Percentiles rank a stretch among this genome's conserved stretches.
phyloP scores from a whole-genome alignment of 2,888 invertebrate species.

The Tuberolachnus salignus region DNA sequence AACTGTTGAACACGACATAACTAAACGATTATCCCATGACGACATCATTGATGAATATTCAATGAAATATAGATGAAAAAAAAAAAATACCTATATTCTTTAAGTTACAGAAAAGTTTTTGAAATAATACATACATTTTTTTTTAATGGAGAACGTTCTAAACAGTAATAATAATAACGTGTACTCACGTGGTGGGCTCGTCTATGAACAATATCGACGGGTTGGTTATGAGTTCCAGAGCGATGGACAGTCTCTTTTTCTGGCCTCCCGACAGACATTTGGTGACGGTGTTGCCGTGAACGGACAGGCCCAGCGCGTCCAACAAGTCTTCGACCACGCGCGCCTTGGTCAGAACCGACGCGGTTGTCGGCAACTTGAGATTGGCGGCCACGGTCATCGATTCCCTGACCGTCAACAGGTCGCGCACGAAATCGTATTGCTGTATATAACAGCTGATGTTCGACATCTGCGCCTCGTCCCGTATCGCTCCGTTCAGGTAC shows the following conservation, averaged over 20 bases:
- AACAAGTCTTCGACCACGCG: conserved; percentile 76
- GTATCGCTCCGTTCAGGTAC: conserved; percentile 72
- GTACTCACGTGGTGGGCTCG: conserved; percentile 77
- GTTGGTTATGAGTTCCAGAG: conserved; percentile 82
- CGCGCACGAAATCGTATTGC: conserved; percentile 78
- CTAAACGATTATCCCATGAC: too few relatives aligned
- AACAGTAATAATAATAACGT: conserved; percentile 9
- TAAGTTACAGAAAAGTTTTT: too few relatives aligned
- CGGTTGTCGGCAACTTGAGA: conserved; percentile 77
- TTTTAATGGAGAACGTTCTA: too few relatives aligned
- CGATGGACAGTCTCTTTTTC: conserved; percentile 80
- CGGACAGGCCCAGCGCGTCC: conserved; percentile 74
- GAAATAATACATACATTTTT: too few relatives aligned
- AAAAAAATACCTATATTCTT: too few relatives aligned
- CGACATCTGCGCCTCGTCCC: conserved; percentile 72
- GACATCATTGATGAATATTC: too few relatives aligned
- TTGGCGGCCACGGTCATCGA: conserved; percentile 83
- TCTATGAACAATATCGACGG: conserved; percentile 87
- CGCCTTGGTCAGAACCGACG: conserved; percentile 62
- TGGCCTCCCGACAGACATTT: conserved; percentile 83
- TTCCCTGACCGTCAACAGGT: conserved; percentile 78
- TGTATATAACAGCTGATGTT: conserved; percentile 85
- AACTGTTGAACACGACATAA: too few relatives aligned
- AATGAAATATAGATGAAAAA: too few relatives aligned
- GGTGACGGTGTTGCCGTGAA: conserved; percentile 73